Percentiles rank a stretch among this genome's conserved stretches.
Evolutionary conservation across 2,797 vertebrate species (phyloP).

Genomic region (Perodicticus potto): DNA sequence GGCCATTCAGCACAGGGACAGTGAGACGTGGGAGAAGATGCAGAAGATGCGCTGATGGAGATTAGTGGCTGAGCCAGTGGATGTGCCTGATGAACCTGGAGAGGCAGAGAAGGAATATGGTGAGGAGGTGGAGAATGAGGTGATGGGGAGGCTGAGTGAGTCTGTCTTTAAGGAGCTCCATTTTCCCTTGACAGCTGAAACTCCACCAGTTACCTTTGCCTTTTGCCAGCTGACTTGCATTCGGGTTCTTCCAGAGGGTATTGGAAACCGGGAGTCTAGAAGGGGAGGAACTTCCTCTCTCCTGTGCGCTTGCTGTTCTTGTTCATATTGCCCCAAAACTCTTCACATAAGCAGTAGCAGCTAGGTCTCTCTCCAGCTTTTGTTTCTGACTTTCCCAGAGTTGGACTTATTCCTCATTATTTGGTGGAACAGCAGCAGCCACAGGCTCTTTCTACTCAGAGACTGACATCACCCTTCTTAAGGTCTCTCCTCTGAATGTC

Average conservation of each 20-base stretch:
- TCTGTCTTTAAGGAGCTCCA: background rate
- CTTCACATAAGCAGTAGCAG: background rate
- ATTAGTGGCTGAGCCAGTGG: background rate
- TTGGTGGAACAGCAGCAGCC: no score
- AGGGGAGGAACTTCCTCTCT: rapidly evolving
- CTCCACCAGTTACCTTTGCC: background rate
- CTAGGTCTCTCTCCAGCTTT: background rate
- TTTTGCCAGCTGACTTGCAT: no score
- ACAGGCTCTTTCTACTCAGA: background rate
- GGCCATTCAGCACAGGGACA: background rate
- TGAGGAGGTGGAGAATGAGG: background rate
- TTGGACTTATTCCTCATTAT: background rate
- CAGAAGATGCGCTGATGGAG: background rate
- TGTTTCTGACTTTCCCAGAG: background rate
- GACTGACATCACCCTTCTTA: background rate
- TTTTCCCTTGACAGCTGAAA: background rate
- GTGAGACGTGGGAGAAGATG: background rate
- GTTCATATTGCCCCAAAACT: no score
- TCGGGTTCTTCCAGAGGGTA: no score
- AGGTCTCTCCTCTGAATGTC: background rate
- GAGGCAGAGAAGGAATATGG: background rate
- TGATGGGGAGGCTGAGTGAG: background rate
- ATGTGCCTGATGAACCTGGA: background rate
- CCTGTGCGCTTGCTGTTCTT: background rate
- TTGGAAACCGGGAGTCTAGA: background rate